Conservation (phyloP, 1,140 invertebrate species). For the Pomacea maculata region DNA sequence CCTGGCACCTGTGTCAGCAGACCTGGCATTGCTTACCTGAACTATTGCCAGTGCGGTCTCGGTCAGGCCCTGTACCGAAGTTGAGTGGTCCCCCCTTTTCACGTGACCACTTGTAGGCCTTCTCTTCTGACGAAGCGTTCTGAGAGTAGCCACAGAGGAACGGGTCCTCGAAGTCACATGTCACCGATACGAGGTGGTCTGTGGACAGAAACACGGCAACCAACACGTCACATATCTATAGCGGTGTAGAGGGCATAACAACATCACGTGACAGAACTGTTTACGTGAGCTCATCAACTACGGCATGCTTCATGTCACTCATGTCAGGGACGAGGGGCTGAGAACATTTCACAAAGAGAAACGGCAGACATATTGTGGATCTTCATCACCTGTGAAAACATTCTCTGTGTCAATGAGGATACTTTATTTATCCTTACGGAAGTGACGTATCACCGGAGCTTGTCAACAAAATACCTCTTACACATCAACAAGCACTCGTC, state of each 20-base stretch:
- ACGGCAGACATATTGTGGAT: not conserved
- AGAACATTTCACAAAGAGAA: not conserved
- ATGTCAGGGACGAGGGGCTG: no score
- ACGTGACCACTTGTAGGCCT: constrained; percentile 31
- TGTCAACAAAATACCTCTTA: not conserved
- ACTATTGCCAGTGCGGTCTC: constrained; percentile 40
- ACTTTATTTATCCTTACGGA: no score
- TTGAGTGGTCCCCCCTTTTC: constrained; percentile 32
- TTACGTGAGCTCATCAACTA: no score
- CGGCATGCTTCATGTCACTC: no score
- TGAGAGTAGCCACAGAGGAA: constrained; percentile 51
- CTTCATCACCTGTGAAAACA: no score
- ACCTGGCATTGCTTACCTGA: constrained; percentile 30
- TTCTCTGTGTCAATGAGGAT: no score
- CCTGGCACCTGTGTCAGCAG: no score
- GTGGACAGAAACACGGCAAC: not conserved
- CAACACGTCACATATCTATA: no score
- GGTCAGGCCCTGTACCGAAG: constrained; percentile 43
- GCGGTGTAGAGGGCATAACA: no score
- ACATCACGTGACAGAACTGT: no score
- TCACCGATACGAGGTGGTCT: constrained; percentile 36
- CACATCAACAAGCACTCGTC: not conserved
- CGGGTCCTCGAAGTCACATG: constrained; percentile 51
- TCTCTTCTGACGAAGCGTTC: constrained; percentile 23
- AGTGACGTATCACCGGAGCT: not conserved